Evolutionary conservation across 2,888 invertebrate species (phyloP), one percentile per base, ranked within the genome.

Genomic region (Cephus spinipes): DNA sequence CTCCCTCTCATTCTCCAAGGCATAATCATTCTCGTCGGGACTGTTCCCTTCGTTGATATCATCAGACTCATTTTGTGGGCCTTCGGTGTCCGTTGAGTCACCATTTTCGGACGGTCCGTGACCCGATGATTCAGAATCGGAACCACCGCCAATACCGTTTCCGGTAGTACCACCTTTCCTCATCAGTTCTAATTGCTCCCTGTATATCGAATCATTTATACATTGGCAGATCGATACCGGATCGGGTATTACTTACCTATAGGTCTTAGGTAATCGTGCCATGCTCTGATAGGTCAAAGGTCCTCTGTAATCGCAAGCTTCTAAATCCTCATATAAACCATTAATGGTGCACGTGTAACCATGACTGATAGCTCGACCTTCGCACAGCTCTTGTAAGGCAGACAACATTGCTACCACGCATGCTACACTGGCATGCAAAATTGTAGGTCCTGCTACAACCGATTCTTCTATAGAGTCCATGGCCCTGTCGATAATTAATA

Each of bases 381-480:
- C 92, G 88, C 97, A 96, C 1, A 98, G 92, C 79, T 96, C 95
- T 90, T 97, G 97, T 55, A 98, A 92, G 3, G 97, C 96, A 68
- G 96, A 95, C 36, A 98, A 92, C 81, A 98, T 93, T 0, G 97
- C 95, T 9, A 96, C 96, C 76, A 97, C 95, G 86, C 97, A 97
- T 85, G 96, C 96, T 0, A 97, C 96, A 82, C 96, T 96, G 0
- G 96, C 95, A 75, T 95, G 94, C n/a, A 97, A 92, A 9, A 96
- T 95, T 80, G 95, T 94, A 30, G 96, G 94, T 82, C 96, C 95
- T 81, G 96, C 96, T 83, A 95, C 95, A n/a, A 97, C 96, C 80
- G 97, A 97, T 92, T 98, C 98, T 92, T 98, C 97, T 90, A 98
- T 96, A 0, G 97, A 97, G 89, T 98, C 98, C 94, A 98, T 96